These are phyloP conservation scores for Chloroceryle inda DNA, from an alignment of 2,797 vertebrate genomes.

Conservation along the genomic window DNA sequence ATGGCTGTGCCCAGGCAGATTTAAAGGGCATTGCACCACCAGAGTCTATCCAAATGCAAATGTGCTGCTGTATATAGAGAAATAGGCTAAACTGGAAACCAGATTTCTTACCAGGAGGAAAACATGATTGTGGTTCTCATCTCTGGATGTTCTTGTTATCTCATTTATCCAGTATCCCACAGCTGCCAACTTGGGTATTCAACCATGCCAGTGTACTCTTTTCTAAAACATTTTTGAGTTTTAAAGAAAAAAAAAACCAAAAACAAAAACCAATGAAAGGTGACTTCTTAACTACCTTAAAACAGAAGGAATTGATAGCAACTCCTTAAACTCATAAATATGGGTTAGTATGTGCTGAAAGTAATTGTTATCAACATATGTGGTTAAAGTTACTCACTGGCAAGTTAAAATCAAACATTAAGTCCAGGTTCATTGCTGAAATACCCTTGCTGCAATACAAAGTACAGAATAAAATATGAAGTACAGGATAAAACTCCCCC, in stretches of 20 bases:
- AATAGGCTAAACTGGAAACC: not conserved
- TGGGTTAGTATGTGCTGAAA: conserved; percentile 21
- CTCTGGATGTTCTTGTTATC: not conserved
- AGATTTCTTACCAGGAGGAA: not conserved
- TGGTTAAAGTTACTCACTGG: conserved; percentile 57
- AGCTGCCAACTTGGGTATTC: not conserved
- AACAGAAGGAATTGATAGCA: conserved; percentile 36
- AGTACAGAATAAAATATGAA: not conserved
- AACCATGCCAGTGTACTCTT: not conserved
- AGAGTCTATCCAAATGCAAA: not conserved
- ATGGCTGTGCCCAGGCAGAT: not conserved
- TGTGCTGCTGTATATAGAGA: not conserved
- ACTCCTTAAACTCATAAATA: conserved; percentile 25
- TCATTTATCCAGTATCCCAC: not conserved
- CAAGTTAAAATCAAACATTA: conserved; percentile 49
- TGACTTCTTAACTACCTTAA: conserved; percentile 22
- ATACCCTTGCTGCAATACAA: not conserved
- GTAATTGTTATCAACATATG: conserved; percentile 61
- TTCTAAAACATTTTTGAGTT: not conserved
- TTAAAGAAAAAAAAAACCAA: not conserved
- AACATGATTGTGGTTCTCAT: not conserved
- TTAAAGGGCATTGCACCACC: not conserved
- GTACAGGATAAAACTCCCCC: not conserved
- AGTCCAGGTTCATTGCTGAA: conserved; percentile 10
- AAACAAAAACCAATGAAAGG: not conserved